Conservation (phyloP, 2,888 invertebrate species). For the Entomobrya proxima region DNA sequence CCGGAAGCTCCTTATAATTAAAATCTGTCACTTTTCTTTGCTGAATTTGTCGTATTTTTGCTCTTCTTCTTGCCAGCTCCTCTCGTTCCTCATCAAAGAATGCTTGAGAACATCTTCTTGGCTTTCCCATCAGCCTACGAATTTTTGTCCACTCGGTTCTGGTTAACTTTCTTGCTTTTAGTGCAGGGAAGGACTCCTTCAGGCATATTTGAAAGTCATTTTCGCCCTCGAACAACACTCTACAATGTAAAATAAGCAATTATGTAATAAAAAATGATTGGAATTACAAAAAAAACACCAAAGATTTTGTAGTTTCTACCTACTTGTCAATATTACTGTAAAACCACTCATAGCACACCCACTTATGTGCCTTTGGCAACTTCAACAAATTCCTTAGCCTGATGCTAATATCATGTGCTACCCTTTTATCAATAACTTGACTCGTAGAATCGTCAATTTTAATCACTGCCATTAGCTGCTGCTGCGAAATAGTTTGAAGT, state of each 20-base stretch:
- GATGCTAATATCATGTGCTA: slow-evolving; percentile 93
- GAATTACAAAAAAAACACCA: neutral
- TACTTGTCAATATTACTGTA: slow-evolving; percentile 96
- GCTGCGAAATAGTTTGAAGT: neutral
- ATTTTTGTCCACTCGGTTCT: slow-evolving; percentile 97
- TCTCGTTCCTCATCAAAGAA: slow-evolving; percentile 97
- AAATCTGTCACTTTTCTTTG: slow-evolving; percentile 88
- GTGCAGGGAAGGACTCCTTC: slow-evolving; percentile 93
- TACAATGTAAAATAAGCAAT: slow-evolving; percentile 76
- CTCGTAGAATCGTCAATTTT: slow-evolving; percentile 55
- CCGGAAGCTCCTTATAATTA: slow-evolving; percentile 91
- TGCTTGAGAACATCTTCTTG: slow-evolving; percentile 91
- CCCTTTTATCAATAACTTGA: slow-evolving; percentile 85
- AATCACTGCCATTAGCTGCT: slow-evolving; percentile 73
- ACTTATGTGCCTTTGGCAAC: slow-evolving; percentile 98
- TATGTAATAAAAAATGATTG: slow-evolving; percentile 25
- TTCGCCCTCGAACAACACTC: slow-evolving; percentile 94
- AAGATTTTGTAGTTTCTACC: slow-evolving; percentile 75
- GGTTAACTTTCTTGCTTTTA: slow-evolving; percentile 89
- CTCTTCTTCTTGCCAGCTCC: slow-evolving; percentile 92
- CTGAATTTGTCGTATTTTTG: slow-evolving; percentile 93
- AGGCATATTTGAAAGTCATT: slow-evolving; percentile 97
- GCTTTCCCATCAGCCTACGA: slow-evolving; percentile 97
- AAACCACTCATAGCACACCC: slow-evolving; percentile 99
- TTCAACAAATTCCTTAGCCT: slow-evolving; percentile 94